Evolutionary conservation across 2,797 vertebrate genomes (phyloP).

Genomic region (Cynopterus sphinx): DNA sequence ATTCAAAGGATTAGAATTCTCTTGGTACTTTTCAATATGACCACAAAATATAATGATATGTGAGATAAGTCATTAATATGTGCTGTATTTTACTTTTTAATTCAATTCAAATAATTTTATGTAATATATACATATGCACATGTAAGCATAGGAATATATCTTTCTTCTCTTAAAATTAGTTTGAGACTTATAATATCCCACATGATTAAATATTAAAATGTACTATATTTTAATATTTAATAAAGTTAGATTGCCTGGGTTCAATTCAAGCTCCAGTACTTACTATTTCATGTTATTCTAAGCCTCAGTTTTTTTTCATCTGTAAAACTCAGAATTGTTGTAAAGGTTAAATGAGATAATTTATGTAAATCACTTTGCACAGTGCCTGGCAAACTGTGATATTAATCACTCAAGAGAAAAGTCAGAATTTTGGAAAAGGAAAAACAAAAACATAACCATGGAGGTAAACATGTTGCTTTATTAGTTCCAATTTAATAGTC

Average conservation of each 20-base stretch:
- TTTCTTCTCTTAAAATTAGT: constrained; percentile 38
- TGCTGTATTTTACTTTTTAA: not conserved
- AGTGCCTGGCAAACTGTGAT: not conserved
- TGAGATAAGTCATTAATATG: not conserved
- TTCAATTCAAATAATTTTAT: constrained; percentile 13
- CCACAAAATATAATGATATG: not conserved
- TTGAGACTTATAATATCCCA: not conserved
- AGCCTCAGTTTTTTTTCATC: not conserved
- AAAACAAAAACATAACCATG: not conserved
- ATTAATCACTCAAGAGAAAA: constrained; percentile 47
- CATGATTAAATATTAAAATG: not conserved
- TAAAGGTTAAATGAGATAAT: constrained; percentile 33
- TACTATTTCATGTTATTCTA: not conserved
- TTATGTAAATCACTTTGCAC: not conserved
- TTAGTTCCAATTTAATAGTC: not conserved
- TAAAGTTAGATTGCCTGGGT: not conserved
- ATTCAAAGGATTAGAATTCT: not conserved
- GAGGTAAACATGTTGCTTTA: not conserved
- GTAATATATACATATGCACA: not conserved
- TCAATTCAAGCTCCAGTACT: not conserved
- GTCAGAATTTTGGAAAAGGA: not conserved
- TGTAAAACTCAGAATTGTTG: not conserved
- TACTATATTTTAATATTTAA: not conserved
- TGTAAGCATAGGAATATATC: not conserved
- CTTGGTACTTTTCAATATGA: not conserved